These are phyloP conservation scores for Montipora capricornis DNA, from an alignment of 64 coral and sea anemone genomes.

Conservation along the genomic window DNA sequence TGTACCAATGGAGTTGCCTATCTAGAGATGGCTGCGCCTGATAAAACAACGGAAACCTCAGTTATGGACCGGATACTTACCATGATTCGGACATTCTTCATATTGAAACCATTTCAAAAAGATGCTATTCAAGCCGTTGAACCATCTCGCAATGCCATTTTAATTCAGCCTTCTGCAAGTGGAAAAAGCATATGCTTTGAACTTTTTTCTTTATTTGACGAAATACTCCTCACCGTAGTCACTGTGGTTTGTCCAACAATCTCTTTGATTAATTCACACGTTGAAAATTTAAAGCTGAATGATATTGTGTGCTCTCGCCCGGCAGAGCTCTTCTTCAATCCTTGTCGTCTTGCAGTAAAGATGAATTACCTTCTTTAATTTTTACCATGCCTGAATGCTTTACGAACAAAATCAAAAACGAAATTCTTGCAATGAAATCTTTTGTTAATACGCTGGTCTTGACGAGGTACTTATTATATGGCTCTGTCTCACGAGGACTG, in stretches of 20 bases:
- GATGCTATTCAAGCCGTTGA: background rate
- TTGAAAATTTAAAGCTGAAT: background rate
- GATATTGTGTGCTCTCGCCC: background rate
- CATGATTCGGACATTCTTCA: constrained; percentile 3
- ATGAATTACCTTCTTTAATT: constrained; percentile 1
- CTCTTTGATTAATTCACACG: constrained; percentile 45
- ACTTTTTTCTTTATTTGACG: constrained; percentile 55
- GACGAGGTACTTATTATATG: no score
- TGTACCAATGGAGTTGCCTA: no score
- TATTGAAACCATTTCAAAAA: background rate
- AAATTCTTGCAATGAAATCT: background rate
- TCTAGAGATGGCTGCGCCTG: no score
- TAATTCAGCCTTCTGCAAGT: constrained; percentile 52
- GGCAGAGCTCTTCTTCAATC: background rate
- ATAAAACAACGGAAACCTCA: background rate
- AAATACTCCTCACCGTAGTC: constrained; percentile 3
- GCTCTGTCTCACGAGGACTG: no score
- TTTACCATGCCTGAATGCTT: constrained; percentile 46
- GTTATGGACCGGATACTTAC: constrained; percentile 1
- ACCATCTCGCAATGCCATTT: background rate
- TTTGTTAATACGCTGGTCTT: no score
- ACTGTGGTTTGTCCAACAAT: constrained; percentile 18
- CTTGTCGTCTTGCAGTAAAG: background rate
- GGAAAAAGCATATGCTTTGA: constrained; percentile 62
- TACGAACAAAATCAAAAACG: background rate